phyloP scores from a whole-genome alignment of 2,113 vertebrate species.

The Bettongia penicillata region DNA sequence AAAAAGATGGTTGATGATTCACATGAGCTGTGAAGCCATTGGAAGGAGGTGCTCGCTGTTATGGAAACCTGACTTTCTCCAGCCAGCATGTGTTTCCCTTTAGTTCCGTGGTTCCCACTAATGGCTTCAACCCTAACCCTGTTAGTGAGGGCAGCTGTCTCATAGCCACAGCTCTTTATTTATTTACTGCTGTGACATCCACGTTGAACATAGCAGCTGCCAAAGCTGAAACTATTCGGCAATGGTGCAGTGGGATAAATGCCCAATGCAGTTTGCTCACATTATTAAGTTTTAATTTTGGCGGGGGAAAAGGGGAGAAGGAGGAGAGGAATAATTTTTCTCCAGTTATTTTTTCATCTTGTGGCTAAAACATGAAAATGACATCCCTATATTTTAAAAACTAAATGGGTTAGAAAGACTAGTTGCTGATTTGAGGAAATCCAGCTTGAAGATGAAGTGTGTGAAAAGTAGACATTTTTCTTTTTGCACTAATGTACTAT shows the following conservation, averaged over 20 bases:
- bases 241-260: constrained; percentile 83
- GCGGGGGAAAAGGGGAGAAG: too few species aligned
- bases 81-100: constrained; percentile 72
- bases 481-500: neutral
- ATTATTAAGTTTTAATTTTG: constrained; percentile 83
- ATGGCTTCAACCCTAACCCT: constrained; percentile 79
- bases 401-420: constrained; percentile 64
- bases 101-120: constrained; percentile 70
- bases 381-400: constrained; percentile 57
- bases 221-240: constrained; percentile 81
- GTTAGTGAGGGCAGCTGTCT: constrained; percentile 83
- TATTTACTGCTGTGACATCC: constrained; percentile 84
- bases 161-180: constrained; percentile 79
- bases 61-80: constrained; percentile 61
- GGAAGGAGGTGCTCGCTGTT: neutral
- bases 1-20: neutral
- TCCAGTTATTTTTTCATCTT: constrained; percentile 68
- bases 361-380: constrained; percentile 46
- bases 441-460: constrained; percentile 52
- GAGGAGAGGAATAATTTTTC: constrained; percentile 72
- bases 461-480: constrained; percentile 32
- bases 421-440: constrained; percentile 58
- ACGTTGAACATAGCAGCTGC: constrained; percentile 84
- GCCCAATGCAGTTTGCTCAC: constrained; percentile 79
- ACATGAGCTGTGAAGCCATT: neutral